Conservation (phyloP, 2,113 vertebrate species). For the western clawed frog (Xenopus tropicalis) region DNA sequence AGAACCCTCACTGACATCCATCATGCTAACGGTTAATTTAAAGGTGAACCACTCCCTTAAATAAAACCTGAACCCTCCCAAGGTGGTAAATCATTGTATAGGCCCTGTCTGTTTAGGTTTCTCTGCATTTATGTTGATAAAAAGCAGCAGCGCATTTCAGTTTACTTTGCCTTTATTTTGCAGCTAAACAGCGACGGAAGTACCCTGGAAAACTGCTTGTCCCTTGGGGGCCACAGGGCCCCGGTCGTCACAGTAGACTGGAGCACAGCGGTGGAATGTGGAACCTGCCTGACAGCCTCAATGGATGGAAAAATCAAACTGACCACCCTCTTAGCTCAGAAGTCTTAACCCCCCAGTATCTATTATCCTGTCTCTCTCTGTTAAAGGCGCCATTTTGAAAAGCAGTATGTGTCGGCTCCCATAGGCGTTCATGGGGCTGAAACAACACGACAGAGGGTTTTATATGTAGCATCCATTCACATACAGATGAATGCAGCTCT, state of each 20-base stretch:
- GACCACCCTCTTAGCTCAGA: slow-evolving; percentile 91
- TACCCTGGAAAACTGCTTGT: slow-evolving; percentile 80
- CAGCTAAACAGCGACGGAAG: slow-evolving; percentile 79
- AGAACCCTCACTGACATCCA: too few species aligned
- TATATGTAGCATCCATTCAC: not conserved
- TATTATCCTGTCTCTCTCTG: slow-evolving; percentile 9
- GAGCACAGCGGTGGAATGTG: slow-evolving; percentile 94
- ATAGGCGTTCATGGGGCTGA: not conserved
- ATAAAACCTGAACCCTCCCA: too few species aligned
- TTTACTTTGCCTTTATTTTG: slow-evolving; percentile 32
- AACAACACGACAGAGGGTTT: not conserved
- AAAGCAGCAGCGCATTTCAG: too few species aligned
- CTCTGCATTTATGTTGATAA: too few species aligned
- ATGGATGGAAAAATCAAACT: slow-evolving; percentile 98
- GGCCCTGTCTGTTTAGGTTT: too few species aligned
- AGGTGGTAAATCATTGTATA: too few species aligned
- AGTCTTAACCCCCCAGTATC: slow-evolving; percentile 57
- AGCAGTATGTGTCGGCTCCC: slow-evolving; percentile 37
- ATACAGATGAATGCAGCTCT: too few species aligned
- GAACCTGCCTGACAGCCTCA: slow-evolving; percentile 92
- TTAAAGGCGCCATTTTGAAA: not conserved
- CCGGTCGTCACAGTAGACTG: slow-evolving; percentile 95
- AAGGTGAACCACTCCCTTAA: too few species aligned
- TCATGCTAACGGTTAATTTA: too few species aligned
- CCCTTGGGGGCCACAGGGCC: slow-evolving; percentile 87